A percentile compares a stretch with the other conserved stretches of the same genome.
Conservation (phyloP, 1,140 invertebrate genomes). For the Triops longicaudatus region DNA sequence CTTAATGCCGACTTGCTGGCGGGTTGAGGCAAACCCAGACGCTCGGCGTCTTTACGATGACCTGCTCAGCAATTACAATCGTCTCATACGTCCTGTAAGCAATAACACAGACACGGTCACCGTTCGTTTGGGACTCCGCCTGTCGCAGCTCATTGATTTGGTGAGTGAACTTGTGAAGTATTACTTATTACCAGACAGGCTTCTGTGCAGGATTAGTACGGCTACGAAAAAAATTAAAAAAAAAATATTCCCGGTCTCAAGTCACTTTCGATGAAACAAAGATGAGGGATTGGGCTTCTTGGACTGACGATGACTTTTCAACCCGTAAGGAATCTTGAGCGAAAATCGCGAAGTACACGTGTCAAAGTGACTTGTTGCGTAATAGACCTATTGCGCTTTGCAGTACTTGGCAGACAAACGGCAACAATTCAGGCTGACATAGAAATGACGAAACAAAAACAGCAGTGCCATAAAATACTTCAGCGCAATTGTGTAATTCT, state of each 20-base stretch:
- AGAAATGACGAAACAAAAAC: no score
- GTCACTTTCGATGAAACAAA: no score
- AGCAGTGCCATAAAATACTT: no score
- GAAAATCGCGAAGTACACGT: not conserved
- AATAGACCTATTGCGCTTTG: not conserved
- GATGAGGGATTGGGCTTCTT: no score
- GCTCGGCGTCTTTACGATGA: slow-evolving; percentile 90
- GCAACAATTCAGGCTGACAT: no score
- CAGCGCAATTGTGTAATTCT: not conserved
- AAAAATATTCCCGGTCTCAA: not conserved
- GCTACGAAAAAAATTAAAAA: not conserved
- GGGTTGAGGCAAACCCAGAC: slow-evolving; percentile 59
- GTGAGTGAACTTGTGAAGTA: slow-evolving; percentile 48
- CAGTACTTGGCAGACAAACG: no score
- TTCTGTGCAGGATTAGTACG: not conserved
- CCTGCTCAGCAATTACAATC: slow-evolving; percentile 90
- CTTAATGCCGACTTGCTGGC: slow-evolving; percentile 30
- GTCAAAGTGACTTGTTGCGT: not conserved
- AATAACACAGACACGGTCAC: slow-evolving; percentile 88
- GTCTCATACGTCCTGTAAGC: slow-evolving; percentile 82
- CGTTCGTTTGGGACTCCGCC: slow-evolving; percentile 79
- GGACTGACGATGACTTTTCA: not conserved
- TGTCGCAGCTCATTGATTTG: slow-evolving; percentile 93
- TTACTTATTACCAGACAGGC: not conserved
- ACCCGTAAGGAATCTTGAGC: slow-evolving; percentile 13